These are phyloP conservation scores for Conus betulinus DNA, from an alignment of 1,140 invertebrate genomes.

Conservation along the genomic window DNA sequence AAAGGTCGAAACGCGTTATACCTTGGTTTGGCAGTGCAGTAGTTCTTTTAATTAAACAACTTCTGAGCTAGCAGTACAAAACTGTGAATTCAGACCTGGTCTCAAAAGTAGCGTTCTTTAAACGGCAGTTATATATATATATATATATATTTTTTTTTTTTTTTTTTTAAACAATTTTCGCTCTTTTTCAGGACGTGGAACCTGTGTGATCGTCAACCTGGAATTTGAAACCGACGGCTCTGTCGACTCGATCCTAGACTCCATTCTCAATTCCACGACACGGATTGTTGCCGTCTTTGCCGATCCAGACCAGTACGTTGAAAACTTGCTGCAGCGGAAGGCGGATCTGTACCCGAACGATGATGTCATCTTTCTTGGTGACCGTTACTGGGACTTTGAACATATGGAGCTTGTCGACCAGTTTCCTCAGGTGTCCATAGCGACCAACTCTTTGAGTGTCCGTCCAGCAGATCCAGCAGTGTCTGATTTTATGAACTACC, in stretches of 20 bases:
- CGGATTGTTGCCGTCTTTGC: slow-evolving; percentile 69
- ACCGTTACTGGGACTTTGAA: slow-evolving; percentile 49
- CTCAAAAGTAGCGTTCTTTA: too few relatives aligned
- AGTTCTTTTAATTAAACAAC: too few relatives aligned
- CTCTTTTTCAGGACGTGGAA: slow-evolving; percentile 44
- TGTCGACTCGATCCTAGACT: slow-evolving; percentile 55
- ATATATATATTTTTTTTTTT: too few relatives aligned
- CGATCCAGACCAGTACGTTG: slow-evolving; percentile 61
- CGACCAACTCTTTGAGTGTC: slow-evolving; percentile 45
- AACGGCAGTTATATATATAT: too few relatives aligned
- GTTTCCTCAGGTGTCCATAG: background rate
- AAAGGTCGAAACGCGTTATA: too few relatives aligned
- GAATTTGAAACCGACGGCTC: slow-evolving; percentile 69
- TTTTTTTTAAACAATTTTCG: too few relatives aligned
- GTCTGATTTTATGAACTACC: slow-evolving; percentile 43
- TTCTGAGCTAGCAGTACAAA: too few relatives aligned
- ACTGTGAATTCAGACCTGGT: too few relatives aligned
- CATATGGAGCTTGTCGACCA: background rate
- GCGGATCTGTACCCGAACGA: background rate
- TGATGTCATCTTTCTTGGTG: slow-evolving; percentile 62
- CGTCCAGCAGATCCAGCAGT: slow-evolving; percentile 36
- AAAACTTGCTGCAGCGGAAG: slow-evolving; percentile 59
- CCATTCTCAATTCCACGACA: slow-evolving; percentile 58
- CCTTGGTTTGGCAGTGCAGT: too few relatives aligned
- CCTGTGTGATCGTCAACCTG: slow-evolving; percentile 66